These are phyloP conservation scores for Spizella passerina DNA, from an alignment of 2,797 vertebrate species.

Conservation along the genomic window DNA sequence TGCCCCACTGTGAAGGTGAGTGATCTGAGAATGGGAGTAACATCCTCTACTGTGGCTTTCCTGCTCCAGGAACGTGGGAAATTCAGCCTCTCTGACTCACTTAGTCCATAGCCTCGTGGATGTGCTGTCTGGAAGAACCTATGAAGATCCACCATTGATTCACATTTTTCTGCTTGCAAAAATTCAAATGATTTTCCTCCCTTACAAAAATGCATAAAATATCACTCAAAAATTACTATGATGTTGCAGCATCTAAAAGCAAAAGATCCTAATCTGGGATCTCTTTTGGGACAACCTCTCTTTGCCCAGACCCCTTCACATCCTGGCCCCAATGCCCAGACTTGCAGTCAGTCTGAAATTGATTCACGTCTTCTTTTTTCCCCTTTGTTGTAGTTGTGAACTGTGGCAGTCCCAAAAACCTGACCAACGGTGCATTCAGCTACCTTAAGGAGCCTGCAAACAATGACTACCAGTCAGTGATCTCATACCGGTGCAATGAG, in stretches of 20 bases:
- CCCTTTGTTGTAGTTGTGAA: slow-evolving; percentile 67
- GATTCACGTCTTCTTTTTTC: background rate
- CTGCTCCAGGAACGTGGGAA: background rate
- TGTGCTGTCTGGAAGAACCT: background rate
- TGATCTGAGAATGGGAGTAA: background rate
- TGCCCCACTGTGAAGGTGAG: slow-evolving; percentile 88
- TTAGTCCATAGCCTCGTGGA: background rate
- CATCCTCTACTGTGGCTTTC: background rate
- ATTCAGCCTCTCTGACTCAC: background rate
- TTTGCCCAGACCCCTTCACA: background rate
- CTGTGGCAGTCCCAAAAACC: slow-evolving; percentile 63
- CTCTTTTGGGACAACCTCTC: background rate
- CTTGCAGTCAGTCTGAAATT: background rate
- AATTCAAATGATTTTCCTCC: background rate
- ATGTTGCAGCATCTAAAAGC: background rate
- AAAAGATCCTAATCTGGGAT: background rate
- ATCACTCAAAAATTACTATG: background rate
- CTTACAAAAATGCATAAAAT: background rate
- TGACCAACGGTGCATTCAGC: slow-evolving; percentile 70
- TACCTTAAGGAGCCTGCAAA: background rate
- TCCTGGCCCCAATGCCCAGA: background rate
- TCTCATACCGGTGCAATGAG: slow-evolving; percentile 70
- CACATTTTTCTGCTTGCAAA: background rate
- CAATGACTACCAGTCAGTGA: slow-evolving; percentile 64
- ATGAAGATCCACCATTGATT: background rate